phyloP scores from a whole-genome alignment of 2,113 vertebrate genomes.

The Halichoeres trimaculatus region DNA sequence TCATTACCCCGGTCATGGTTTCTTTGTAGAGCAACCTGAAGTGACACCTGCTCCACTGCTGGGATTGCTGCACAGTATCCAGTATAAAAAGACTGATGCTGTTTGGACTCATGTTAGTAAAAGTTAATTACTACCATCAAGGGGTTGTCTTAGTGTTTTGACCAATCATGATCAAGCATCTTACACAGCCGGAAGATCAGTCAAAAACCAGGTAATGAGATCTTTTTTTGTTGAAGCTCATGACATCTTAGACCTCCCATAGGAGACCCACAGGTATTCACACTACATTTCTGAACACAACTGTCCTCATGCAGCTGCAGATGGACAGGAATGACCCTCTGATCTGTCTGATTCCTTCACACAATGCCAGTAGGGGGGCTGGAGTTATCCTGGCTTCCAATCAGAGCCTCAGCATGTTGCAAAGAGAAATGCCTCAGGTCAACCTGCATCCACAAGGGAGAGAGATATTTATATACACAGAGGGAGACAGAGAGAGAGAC shows the following conservation, averaged over 20 bases:
- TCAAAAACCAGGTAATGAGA: neutral
- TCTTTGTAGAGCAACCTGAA: too few relatives aligned
- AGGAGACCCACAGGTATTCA: neutral
- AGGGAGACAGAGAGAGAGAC: slow-evolving; percentile 10
- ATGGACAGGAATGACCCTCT: slow-evolving; percentile 52
- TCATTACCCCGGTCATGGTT: too few relatives aligned
- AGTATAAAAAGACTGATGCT: too few relatives aligned
- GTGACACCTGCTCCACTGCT: too few relatives aligned
- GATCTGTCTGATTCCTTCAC: slow-evolving; percentile 44
- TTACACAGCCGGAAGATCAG: too few relatives aligned
- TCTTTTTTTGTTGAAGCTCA: neutral
- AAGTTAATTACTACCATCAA: too few relatives aligned
- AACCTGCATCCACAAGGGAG: slow-evolving; percentile 51
- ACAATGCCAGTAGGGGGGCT: slow-evolving; percentile 54
- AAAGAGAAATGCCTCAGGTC: slow-evolving; percentile 65
- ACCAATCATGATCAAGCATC: too few relatives aligned
- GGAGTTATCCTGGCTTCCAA: slow-evolving; percentile 66
- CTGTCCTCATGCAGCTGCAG: slow-evolving; percentile 23
- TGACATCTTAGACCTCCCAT: neutral
- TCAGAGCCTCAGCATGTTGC: slow-evolving; percentile 71
- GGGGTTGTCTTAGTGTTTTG: too few relatives aligned
- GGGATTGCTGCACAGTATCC: too few relatives aligned
- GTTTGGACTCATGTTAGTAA: too few relatives aligned
- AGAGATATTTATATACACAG: slow-evolving; percentile 30
- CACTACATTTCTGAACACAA: slow-evolving; percentile 6